These are phyloP conservation scores for Gnathonemus echidnorhynchus DNA, from an alignment of 2,113 vertebrate genomes.

Conservation along the genomic window DNA sequence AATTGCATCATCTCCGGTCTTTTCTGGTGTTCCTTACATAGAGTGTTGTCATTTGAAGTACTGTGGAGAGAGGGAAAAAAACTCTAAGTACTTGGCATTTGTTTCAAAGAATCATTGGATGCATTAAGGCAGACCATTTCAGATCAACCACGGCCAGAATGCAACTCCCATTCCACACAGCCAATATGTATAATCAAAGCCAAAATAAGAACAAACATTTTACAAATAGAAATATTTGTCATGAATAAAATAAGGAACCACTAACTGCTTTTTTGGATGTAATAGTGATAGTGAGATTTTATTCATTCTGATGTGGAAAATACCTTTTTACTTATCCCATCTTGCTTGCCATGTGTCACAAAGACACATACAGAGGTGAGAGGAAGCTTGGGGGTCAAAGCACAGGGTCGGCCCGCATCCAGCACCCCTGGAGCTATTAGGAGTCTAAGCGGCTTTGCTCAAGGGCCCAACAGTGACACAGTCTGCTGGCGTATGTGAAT, in stretches of 20 bases:
- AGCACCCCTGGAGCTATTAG: neutral
- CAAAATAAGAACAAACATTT: neutral
- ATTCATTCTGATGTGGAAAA: neutral
- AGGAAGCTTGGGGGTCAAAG: neutral
- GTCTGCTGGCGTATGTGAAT: neutral
- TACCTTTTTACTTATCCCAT: neutral
- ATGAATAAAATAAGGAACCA: neutral
- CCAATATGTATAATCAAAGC: neutral
- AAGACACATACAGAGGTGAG: neutral
- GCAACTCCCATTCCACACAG: neutral
- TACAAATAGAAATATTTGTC: neutral
- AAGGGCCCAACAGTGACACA: neutral
- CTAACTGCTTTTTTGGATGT: neutral
- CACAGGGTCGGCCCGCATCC: neutral
- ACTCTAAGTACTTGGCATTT: neutral
- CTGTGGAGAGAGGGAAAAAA: neutral
- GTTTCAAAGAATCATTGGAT: neutral
- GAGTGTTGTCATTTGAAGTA: neutral
- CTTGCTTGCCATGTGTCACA: neutral
- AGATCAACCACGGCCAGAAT: neutral
- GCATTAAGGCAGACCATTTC: neutral
- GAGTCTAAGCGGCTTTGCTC: neutral
- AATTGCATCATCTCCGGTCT: neutral
- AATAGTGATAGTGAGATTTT: neutral
- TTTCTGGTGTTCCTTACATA: neutral